These are phyloP conservation scores for Daubentonia madagascariensis DNA, from an alignment of 2,113 vertebrate genomes.

Conservation along the genomic window DNA sequence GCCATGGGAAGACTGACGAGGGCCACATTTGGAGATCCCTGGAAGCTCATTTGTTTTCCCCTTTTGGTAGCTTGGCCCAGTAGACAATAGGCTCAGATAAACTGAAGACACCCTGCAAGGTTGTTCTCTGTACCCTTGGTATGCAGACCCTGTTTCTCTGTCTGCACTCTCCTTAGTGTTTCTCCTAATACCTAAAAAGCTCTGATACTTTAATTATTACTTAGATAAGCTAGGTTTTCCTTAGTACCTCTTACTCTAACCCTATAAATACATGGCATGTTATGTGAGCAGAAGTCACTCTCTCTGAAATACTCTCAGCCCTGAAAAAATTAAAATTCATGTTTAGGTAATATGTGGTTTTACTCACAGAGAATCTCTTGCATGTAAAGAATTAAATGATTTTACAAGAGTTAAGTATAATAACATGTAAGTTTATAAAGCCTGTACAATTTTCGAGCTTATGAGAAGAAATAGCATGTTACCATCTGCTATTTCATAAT, in stretches of 20 bases:
- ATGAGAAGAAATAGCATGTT: not conserved
- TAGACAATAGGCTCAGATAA: not conserved
- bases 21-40: not conserved
- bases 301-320: not conserved
- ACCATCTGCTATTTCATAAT: not conserved
- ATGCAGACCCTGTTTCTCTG: not conserved
- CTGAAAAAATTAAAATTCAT: not conserved
- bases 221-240: not conserved
- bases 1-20: not conserved
- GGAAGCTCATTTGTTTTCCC: not conserved
- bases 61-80: not conserved
- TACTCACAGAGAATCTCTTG: not conserved
- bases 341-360: not conserved
- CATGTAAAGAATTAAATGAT: not conserved
- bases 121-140: not conserved
- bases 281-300: not conserved
- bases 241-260: not conserved
- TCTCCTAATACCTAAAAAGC: not conserved
- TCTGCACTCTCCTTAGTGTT: not conserved
- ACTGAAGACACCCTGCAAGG: not conserved
- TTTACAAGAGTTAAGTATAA: not conserved
- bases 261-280: not conserved
- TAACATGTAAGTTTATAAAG: not conserved
- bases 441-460: not conserved
- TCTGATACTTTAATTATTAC: not conserved